These are phyloP conservation scores for Ochropleura plecta DNA, from an alignment of 2,888 invertebrate genomes.

Conservation along the genomic window DNA sequence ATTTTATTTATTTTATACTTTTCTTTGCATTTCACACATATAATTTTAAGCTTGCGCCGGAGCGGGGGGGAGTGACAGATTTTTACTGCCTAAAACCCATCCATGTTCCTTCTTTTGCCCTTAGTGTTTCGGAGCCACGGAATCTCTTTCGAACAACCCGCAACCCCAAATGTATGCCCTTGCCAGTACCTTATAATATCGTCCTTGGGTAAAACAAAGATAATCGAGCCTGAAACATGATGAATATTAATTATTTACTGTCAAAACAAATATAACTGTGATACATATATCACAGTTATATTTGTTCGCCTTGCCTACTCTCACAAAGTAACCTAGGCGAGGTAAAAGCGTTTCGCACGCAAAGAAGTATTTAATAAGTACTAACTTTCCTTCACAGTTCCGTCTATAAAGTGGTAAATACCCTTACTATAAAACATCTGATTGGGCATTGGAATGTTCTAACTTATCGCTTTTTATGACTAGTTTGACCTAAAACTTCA, in stretches of 20 bases:
- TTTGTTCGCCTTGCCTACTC: background rate
- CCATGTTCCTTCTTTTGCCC: too few species aligned
- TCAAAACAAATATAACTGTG: too few species aligned
- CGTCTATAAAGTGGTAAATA: conserved; percentile 30
- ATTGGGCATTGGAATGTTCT: conserved; percentile 31
- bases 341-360: conserved; percentile 32
- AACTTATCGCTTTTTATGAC: conserved; percentile 22
- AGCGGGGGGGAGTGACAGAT: too few species aligned
- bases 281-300: background rate
- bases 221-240: background rate
- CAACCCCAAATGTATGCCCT: background rate
- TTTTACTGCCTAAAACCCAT: too few species aligned
- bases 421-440: conserved; percentile 28
- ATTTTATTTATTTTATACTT: too few species aligned
- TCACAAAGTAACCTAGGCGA: background rate
- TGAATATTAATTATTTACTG: background rate
- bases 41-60: too few species aligned
- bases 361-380: conserved; percentile 42
- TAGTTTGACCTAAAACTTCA: conserved; percentile 3
- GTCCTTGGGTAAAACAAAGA: background rate
- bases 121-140: too few species aligned
- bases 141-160: too few species aligned
- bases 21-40: too few species aligned
- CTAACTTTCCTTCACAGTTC: conserved; percentile 30
- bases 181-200: background rate